Evolutionary conservation across 2,888 invertebrate species (phyloP), one percentile per base, ranked within the genome.

Genomic region (Hirtodrosophila alboralis): DNA sequence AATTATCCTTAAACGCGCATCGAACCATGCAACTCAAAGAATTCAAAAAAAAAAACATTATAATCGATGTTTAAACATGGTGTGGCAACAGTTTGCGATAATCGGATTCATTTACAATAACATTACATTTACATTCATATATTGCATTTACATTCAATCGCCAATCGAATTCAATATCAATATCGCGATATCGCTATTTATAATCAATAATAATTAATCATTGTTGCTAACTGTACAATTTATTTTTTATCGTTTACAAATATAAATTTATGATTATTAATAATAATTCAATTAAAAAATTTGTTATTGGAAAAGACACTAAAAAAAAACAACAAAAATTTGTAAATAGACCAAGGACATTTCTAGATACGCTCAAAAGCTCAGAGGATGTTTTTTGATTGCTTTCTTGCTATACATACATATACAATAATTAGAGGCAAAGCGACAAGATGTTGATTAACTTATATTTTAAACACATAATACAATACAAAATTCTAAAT

Each of bases 161-260:
- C 18, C 2, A 1, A 18, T 18, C 5, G 18, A 18, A n/a, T n/a
- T 18, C 18, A 5, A 18, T 18, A 14, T 28, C 37, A 27, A 12
- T 12, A 45, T 40, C 34, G 54, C 8, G n/a, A n/a, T 53, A 41
- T 56, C 13, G 13, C 18, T 31, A 43, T 58, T 12, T 40, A 27
- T 45, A 33, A 28, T 33, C 21, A 9, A 6, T 31, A 27, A 33
- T 64, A 27, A 21, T 43, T 40, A 43, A 43, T 57, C 52, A 56
- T 52, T 52, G 68, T 38, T 38, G 62, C 68, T 62, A 67, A 38
- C 67, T 67, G 68, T 67, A 67, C 68, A 67, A 9, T n/a, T n/a
- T n/a, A n/a, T n/a, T n/a, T 2, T 28, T 47, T 37, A 53, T 52
- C 28, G 45, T 38, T 52, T 63, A 45, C 30, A 51, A 23, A 28